Evolutionary conservation across 2,113 vertebrate species (phyloP), one percentile per base, ranked within the genome.

Genomic region (Poeciliopsis retropinna): DNA sequence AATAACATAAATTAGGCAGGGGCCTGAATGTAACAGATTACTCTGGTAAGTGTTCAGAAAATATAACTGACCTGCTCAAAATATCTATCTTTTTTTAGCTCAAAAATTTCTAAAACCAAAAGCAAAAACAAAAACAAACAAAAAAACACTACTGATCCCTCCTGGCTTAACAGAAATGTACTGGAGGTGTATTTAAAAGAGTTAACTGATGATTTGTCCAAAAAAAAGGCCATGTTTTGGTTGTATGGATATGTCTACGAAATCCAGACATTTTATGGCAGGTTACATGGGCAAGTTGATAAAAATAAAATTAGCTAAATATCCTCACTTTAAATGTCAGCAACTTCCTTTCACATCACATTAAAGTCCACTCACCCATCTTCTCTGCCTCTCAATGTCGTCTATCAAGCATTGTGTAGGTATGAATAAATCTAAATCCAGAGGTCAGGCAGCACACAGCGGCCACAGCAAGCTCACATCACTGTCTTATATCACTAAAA

Each of bases 191-290:
- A 37, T 37, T 37, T 12, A 11, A 57, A 39, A 61, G 9, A 7
- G 60, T 37, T 41, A 8, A 71, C 11, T 79, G 41, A 82, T 74
- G 69, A 76, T 78, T 78, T 68, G 17, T 62, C 34, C 70, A 73
- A 77, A 77, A 79, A 72, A 54, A 68, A 80, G 84, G 79, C 73
- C 61, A 67, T 72, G 61, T 82, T 79, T 57, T 63, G 44, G 61
- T 11, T 72, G 68, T 39, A 79, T 76, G 19, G 13, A 34, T 67
- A 25, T 31, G 73, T 32, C 70, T 47, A 62, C 60, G 0, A 85
- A 28, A 37, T 1, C 34, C 22, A 65, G 67, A 64, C 76, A 80
- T 83, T 83, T 70, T 80, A 70, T 65, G 76, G 78, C 54, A 70
- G 30, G 6, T 77, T 65, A 30, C 67, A 72, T 69, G 57, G 19